Percentiles rank a stretch among this genome's conserved stretches.
Conservation (phyloP, 2,113 vertebrate genomes). For the Hemibagrus wyckioides region DNA sequence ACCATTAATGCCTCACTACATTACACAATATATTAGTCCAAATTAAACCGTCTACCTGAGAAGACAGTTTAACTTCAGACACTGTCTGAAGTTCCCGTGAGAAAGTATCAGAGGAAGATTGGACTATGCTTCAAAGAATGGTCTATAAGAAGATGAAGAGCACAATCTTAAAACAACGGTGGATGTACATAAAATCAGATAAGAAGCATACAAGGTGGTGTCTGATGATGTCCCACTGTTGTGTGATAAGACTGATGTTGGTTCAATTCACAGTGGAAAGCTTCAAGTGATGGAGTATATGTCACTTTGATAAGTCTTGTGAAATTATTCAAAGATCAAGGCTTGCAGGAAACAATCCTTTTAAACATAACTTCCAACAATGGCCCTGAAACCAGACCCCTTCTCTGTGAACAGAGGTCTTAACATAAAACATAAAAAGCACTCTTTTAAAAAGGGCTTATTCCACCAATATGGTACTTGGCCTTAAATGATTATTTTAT, state of each 20-base stretch:
- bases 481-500: not conserved
- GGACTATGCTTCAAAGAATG: constrained; percentile 9
- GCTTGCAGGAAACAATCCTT: constrained; percentile 15
- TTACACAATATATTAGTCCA: constrained; percentile 40
- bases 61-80: not conserved
- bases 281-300: not conserved
- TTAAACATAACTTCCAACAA: not conserved
- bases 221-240: not conserved
- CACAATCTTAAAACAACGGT: not conserved
- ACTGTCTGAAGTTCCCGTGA: constrained; percentile 53
- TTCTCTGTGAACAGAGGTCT: not conserved
- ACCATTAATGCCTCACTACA: not conserved
- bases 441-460: not conserved
- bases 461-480: not conserved
- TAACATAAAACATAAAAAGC: not conserved
- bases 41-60: constrained; percentile 26
- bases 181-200: not conserved
- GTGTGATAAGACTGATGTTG: constrained; percentile 11
- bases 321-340: not conserved
- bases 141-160: not conserved
- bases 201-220: not conserved
- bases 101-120: constrained; percentile 31
- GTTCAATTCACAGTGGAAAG: not conserved
- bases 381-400: constrained; percentile 7
- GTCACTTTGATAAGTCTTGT: constrained; percentile 21